These are phyloP conservation scores for Coccyzus lansbergi DNA, from an alignment of 2,797 vertebrate genomes.

Conservation along the genomic window DNA sequence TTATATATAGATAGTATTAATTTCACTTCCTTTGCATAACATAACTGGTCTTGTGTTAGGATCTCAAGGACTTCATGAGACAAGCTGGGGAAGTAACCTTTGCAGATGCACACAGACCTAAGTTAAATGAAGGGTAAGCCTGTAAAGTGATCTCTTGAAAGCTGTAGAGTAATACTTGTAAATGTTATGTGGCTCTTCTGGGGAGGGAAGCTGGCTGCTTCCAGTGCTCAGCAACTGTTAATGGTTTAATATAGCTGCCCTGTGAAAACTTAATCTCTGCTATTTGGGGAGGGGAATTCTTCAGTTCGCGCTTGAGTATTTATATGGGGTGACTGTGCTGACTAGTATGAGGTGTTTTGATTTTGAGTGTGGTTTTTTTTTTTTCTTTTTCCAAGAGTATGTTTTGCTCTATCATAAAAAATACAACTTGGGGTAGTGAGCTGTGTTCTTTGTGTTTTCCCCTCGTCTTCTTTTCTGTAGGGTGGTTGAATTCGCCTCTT, in stretches of 20 bases:
- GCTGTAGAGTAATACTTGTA: not conserved
- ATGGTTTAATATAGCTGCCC: not conserved
- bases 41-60: constrained; percentile 86
- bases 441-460: no score
- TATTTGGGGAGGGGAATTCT: not conserved
- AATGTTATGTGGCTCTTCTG: rapidly evolving
- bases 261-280: not conserved
- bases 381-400: rapidly evolving
- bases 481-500: constrained; percentile 97
- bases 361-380: not conserved
- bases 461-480: constrained; percentile 30
- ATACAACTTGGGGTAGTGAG: not conserved
- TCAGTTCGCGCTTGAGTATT: not conserved
- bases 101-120: constrained; percentile 95
- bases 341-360: not conserved
- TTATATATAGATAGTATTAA: not conserved
- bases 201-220: not conserved
- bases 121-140: constrained; percentile 94
- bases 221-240: not conserved
- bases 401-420: not conserved
- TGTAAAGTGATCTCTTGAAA: not conserved
- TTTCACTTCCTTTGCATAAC: constrained; percentile 68
- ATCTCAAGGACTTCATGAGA: constrained; percentile 99
- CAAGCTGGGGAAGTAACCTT: constrained; percentile 99
- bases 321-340: not conserved